A percentile compares a stretch with the other conserved stretches of the same genome.
Conservation (phyloP, 2,113 vertebrate genomes). For the Lagenorhynchus albirostris region DNA sequence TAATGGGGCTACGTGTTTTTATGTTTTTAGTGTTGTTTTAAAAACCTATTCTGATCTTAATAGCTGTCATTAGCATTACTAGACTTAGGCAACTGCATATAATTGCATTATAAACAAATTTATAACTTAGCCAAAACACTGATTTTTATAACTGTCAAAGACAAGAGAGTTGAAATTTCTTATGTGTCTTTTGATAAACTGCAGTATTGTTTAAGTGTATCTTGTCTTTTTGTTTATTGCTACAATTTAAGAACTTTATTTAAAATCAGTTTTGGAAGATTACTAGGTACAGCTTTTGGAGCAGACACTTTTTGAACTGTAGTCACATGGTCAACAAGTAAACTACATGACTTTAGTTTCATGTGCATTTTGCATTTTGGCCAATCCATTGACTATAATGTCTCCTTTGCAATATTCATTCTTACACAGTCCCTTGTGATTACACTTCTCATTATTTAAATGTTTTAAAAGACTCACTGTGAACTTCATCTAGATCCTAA, state of each 20-base stretch:
- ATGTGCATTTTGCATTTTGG: constrained; percentile 28
- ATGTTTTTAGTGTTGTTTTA: constrained; percentile 37
- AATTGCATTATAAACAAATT: constrained; percentile 63
- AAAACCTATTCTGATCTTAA: constrained; percentile 73
- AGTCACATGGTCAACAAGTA: constrained; percentile 34
- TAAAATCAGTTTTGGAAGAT: constrained; percentile 51
- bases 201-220: constrained; percentile 66
- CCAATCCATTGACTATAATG: constrained; percentile 28
- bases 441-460: constrained; percentile 26
- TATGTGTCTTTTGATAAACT: constrained; percentile 75
- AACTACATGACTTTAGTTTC: constrained; percentile 14
- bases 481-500: constrained; percentile 21
- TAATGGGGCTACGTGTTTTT: constrained; percentile 64
- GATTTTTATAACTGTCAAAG: constrained; percentile 73
- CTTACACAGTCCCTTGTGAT: constrained; percentile 21
- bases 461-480: constrained; percentile 1
- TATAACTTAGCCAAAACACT: constrained; percentile 71
- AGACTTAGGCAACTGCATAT: constrained; percentile 46
- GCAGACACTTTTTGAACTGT: constrained; percentile 39
- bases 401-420: constrained; percentile 23
- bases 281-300: constrained; percentile 22
- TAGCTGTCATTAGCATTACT: constrained; percentile 64
- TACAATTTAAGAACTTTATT: constrained; percentile 66
- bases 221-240: constrained; percentile 66
- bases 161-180: constrained; percentile 67